A percentile compares a stretch with the other conserved stretches of the same genome.
Conservation (phyloP, 1,140 invertebrate species). For the Scaptomyza hsui region DNA sequence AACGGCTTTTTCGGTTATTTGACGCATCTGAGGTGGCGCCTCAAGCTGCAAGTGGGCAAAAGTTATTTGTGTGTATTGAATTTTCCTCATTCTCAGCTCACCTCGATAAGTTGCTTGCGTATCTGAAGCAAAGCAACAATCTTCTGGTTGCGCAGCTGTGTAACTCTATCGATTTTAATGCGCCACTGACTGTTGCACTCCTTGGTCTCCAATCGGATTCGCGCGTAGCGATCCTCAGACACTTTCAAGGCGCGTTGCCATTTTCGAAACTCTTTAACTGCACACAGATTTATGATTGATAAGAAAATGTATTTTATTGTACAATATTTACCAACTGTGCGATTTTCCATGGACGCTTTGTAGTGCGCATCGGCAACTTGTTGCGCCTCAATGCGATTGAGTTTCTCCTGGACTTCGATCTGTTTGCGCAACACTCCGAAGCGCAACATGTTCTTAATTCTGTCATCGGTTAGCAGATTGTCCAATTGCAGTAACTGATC, state of each 20-base stretch:
- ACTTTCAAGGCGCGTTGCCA: not conserved
- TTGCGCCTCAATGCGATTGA: not conserved
- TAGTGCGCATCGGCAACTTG: not conserved
- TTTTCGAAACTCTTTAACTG: constrained; percentile 27
- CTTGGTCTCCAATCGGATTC: not conserved
- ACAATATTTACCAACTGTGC: constrained; percentile 11
- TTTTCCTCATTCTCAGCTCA: constrained; percentile 10
- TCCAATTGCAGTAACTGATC: not conserved
- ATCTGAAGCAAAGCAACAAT: constrained; percentile 19
- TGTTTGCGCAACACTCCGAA: constrained; percentile 7
- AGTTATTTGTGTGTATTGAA: too few species aligned
- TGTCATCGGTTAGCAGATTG: constrained; percentile 1
- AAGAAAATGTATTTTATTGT: too few species aligned
- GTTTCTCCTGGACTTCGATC: constrained; percentile 18
- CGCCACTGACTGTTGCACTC: constrained; percentile 5
- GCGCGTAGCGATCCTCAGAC: not conserved
- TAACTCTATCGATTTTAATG: constrained; percentile 12
- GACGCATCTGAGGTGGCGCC: not conserved
- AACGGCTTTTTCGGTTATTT: not conserved
- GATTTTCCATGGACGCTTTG: constrained; percentile 11
- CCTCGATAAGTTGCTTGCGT: constrained; percentile 12
- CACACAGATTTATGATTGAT: not conserved
- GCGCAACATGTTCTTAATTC: not conserved
- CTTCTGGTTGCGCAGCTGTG: constrained; percentile 17
- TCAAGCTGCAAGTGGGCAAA: not conserved